Conservation (phyloP, 1,140 invertebrate genomes). For the Parapsyche elsis region DNA sequence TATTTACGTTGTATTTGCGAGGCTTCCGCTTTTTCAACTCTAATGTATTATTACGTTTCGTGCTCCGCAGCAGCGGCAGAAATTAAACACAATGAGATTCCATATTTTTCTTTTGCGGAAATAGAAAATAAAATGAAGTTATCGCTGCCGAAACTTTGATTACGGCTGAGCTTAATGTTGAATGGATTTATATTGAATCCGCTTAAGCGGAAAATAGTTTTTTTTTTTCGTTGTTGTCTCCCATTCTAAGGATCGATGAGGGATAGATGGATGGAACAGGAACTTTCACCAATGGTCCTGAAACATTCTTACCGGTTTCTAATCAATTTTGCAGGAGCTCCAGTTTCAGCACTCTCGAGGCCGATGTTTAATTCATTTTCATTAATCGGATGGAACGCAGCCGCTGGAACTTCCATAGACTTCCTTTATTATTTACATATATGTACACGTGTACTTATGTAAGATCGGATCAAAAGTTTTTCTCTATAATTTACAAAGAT, state of each 20-base stretch:
- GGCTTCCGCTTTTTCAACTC: slow-evolving; percentile 5
- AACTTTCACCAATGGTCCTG: neutral
- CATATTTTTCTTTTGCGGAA: slow-evolving; percentile 18
- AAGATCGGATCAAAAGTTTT: too few relatives aligned
- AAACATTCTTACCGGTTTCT: slow-evolving; percentile 28
- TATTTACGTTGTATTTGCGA: slow-evolving; percentile 4
- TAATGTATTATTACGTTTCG: slow-evolving; percentile 12
- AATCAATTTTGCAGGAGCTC: slow-evolving; percentile 38
- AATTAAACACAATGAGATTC: slow-evolving; percentile 17
- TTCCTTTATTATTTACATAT: slow-evolving; percentile 16
- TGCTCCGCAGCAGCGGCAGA: neutral
- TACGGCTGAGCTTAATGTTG: neutral
- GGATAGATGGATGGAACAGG: neutral
- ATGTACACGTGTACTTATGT: too few relatives aligned
- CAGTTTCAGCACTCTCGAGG: slow-evolving; percentile 3
- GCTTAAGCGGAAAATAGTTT: slow-evolving; percentile 1
- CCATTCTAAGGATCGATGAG: neutral
- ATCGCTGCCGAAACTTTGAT: slow-evolving; percentile 18
- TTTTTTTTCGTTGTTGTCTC: neutral
- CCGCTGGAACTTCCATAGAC: neutral
- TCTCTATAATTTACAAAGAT: neutral
- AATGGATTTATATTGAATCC: neutral
- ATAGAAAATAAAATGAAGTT: slow-evolving; percentile 13
- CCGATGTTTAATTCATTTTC: slow-evolving; percentile 51
- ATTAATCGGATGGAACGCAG: slow-evolving; percentile 47